Base-by-base conservation (phyloP, 2,888 invertebrate genomes). In the Abrostola triplasia region DNA sequence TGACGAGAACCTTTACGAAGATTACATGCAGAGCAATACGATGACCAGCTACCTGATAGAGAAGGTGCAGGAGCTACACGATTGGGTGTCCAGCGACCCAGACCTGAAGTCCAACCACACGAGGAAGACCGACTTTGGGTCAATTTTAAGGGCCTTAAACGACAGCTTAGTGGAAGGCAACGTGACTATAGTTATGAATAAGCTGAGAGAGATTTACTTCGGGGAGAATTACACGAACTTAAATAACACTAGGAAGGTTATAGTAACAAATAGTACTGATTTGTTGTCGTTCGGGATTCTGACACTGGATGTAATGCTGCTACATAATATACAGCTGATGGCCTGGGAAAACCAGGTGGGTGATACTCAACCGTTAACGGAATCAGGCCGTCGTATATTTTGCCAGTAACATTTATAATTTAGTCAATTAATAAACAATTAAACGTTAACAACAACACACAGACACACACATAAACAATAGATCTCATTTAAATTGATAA, bases 301-400 rank as follows among this genome's bases (percentile, higher is more conserved):
- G 71, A 95, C 95, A 0, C 75, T 96, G 55, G 96, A 96, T 79
- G 92, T 96, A 0, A 95, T 96, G 89, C 75, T 96, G 58, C 73
- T 96, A 4, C 95, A 95, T 81, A 95, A 95, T 79, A 95, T 95
- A 44, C 95, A 95, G 76, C 78, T 95, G 35, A 95, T 95, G 91
- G 95, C 95, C 0, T 95, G 95, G 94, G 95, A 95, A 74, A 95
- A 91, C 78, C 95, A 95, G 90, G 93, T 93, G 52, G 53, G 79
- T 48, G 24, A 24, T 24, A 24, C 24, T 24, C n/a, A n/a, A n/a
- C n/a, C n/a, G n/a, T n/a, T n/a, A n/a, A n/a, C n/a, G n/a, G n/a
- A n/a, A n/a, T n/a, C n/a, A n/a, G n/a, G n/a, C n/a, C n/a, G n/a
- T n/a, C n/a, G n/a, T n/a, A n/a, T n/a, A n/a, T n/a, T n/a, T n/a